Percentiles rank a stretch among this genome's conserved stretches.
Evolutionary conservation across 2,797 vertebrate species (phyloP).

Genomic region (Xiphorhynchus erythropygius): DNA sequence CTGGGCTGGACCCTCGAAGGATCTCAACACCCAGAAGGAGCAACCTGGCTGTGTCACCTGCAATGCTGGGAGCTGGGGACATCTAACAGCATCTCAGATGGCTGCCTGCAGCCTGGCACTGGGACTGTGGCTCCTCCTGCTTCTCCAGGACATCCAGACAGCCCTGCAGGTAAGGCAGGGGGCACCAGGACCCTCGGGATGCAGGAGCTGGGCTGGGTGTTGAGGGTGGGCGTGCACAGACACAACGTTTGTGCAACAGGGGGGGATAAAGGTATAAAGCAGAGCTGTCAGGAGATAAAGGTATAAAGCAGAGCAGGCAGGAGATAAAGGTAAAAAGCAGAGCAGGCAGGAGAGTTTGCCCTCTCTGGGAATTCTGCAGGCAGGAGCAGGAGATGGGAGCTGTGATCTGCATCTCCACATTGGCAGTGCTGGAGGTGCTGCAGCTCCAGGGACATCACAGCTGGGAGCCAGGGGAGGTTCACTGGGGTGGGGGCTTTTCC

Average conservation of each 20-base stretch:
- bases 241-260: neutral
- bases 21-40: neutral
- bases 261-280: neutral
- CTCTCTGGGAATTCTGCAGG: neutral
- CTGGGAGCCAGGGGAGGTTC: neutral
- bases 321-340: neutral
- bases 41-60: neutral
- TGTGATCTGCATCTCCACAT: neutral
- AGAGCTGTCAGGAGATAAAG: neutral
- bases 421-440: neutral
- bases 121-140: conserved; percentile 52
- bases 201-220: neutral
- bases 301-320: neutral
- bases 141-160: conserved; percentile 39
- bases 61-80: neutral
- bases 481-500: rapidly evolving
- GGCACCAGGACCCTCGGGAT: neutral
- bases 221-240: neutral
- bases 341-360: neutral
- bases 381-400: neutral
- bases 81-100: neutral
- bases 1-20: neutral
- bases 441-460: neutral
- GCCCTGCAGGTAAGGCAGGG: conserved; percentile 64
- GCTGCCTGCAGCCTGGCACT: neutral